Evolutionary conservation across 92 coral and sea anemone species (phyloP).

Genomic region (Heliopora coerulea): DNA sequence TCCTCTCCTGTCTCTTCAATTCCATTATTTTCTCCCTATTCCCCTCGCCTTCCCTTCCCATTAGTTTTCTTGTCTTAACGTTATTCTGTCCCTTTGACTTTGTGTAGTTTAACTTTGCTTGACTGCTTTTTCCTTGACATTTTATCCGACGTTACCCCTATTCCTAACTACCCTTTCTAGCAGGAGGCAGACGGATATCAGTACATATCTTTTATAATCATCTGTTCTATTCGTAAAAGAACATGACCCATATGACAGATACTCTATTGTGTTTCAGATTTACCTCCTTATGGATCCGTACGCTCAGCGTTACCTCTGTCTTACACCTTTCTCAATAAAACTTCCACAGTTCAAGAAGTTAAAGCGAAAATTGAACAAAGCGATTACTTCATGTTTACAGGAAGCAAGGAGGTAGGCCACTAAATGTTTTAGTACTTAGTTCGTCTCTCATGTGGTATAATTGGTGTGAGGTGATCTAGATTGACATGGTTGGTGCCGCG

Average conservation of each 20-base stretch:
- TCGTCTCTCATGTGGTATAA: neutral
- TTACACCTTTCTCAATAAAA: conserved; percentile 83
- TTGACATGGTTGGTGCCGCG: too few species aligned
- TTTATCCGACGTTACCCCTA: too few species aligned
- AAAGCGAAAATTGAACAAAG: conserved; percentile 93
- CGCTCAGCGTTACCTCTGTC: conserved; percentile 75
- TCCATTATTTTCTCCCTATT: neutral
- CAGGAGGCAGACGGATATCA: too few species aligned
- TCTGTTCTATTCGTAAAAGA: too few species aligned
- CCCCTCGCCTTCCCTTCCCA: neutral
- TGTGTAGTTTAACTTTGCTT: too few species aligned
- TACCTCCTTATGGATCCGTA: conserved; percentile 91
- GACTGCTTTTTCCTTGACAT: too few species aligned
- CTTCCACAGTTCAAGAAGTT: conserved; percentile 85
- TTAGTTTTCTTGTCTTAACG: neutral
- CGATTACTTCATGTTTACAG: conserved; percentile 92
- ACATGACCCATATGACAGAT: too few species aligned
- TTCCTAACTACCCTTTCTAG: too few species aligned
- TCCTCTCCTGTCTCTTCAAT: neutral
- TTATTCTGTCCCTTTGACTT: neutral
- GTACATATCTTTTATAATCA: too few species aligned
- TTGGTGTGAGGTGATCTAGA: too few species aligned
- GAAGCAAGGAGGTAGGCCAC: conserved; percentile 85
- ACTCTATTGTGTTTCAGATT: conserved; percentile 58
- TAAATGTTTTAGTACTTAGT: neutral